Conservation (phyloP, 2,113 vertebrate genomes). For the Arvicanthis niloticus region DNA sequence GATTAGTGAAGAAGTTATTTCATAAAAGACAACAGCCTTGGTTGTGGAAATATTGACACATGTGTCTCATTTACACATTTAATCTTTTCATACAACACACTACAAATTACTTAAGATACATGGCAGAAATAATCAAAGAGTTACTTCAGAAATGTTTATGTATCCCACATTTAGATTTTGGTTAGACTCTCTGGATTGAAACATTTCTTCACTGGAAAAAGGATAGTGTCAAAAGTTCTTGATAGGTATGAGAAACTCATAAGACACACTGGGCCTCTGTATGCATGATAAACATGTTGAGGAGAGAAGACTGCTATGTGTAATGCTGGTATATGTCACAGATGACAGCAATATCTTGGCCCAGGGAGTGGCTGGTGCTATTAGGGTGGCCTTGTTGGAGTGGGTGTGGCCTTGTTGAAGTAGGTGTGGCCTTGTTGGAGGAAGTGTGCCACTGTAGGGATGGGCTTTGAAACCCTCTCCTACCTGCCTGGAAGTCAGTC, state of each 20-base stretch:
- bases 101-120: neutral
- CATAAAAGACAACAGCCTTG: neutral
- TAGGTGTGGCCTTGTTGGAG: too few species aligned
- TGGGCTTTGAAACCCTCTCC: too few species aligned
- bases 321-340: neutral
- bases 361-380: too few species aligned
- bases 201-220: neutral
- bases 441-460: too few species aligned
- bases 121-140: neutral
- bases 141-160: neutral
- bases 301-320: too few species aligned
- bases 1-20: neutral
- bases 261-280: neutral
- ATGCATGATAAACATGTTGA: neutral
- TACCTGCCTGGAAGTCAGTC: too few species aligned
- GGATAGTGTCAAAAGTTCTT: too few species aligned
- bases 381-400: too few species aligned
- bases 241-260: neutral
- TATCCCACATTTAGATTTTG: neutral
- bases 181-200: neutral
- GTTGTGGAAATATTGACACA: neutral
- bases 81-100: neutral
- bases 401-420: too few species aligned
- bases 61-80: neutral
- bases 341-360: neutral